Evolutionary conservation across 1,140 invertebrate species (phyloP), one percentile per base, ranked within the genome.

Genomic region (Drosophila rufa): DNA sequence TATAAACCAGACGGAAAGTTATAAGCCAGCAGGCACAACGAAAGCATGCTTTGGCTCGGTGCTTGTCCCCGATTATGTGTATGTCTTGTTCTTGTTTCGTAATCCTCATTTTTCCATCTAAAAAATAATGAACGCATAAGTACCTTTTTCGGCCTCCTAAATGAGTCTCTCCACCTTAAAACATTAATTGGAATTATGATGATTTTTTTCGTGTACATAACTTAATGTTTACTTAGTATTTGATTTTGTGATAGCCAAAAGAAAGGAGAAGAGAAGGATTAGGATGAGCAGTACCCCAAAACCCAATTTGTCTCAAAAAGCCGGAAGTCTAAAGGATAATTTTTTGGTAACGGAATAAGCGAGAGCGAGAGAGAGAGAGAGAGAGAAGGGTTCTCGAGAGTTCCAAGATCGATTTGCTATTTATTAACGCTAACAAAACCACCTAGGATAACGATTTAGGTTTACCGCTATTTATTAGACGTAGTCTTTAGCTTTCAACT

Each of bases 201-300:
- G 2, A 9, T 36, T 40, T 3, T 38, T 55, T 22, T 56, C 19
- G 12, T 56, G 62, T 70, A 70, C 22, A 70, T 70, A 70, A 67
- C 67, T 67, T 70, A 45, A 67, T 67, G 51, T 75, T 85, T 60
- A 90, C 50, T 80, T 86, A 83, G 84, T 89, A 86, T 86, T 89
- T 89, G 60, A 83, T 89, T 87, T 86, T 86, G 83, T 86, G 83
- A 86, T 86, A 86, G 71, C 58, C 69, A 75, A 75, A 42, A 55
- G 40, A 71, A 62, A 68, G 12, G n/a, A 33, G 50, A 15, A 33
- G 50, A 15, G 25, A 51, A 58, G 60, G 33, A 60, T 22, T 19
- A 38, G 47, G 62, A 68, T n/a, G 17, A 48, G 58, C 25, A 64
- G 51, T 17, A 46, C 43, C 43, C 45, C 14, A 19, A 46, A 46